A percentile compares a stretch with the other conserved stretches of the same genome.
Evolutionary conservation across 2,888 invertebrate genomes (phyloP).

Genomic region (Protodeltote pygarga): DNA sequence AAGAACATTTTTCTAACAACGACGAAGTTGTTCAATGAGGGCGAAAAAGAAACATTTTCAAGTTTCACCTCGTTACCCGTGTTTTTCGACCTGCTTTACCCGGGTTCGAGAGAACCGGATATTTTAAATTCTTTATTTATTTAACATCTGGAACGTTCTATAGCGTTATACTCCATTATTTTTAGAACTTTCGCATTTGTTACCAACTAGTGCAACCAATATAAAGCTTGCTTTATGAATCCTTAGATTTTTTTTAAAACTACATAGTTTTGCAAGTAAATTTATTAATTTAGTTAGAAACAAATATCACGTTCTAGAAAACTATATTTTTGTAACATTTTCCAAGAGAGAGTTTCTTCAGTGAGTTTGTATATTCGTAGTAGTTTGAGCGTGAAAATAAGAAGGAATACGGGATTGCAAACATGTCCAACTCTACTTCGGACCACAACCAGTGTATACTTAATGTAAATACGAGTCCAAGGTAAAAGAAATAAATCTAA

Average conservation of each 20-base stretch:
- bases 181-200: not conserved
- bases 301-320: too few species aligned
- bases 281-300: too few species aligned
- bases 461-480: slow-evolving; percentile 13
- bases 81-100: slow-evolving; percentile 9
- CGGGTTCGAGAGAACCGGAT: slow-evolving; percentile 9
- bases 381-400: not conserved
- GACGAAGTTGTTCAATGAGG: slow-evolving; percentile 22
- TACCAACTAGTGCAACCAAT: too few species aligned
- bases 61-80: slow-evolving; percentile 30
- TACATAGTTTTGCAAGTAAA: too few species aligned
- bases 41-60: slow-evolving; percentile 30
- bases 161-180: not conserved
- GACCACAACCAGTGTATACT: not conserved
- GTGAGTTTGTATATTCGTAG: too few species aligned
- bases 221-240: too few species aligned
- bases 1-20: slow-evolving; percentile 16
- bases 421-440: slow-evolving; percentile 3
- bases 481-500: slow-evolving; percentile 20
- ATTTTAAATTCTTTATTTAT: slow-evolving; percentile 20
- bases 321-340: too few species aligned
- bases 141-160: slow-evolving; percentile 2
- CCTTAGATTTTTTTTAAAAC: too few species aligned
- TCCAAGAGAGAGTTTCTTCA: too few species aligned
- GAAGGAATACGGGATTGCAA: slow-evolving; percentile 15